Evolutionary conservation across 2,113 vertebrate genomes (phyloP).

Genomic region (Pachyramphus minor): DNA sequence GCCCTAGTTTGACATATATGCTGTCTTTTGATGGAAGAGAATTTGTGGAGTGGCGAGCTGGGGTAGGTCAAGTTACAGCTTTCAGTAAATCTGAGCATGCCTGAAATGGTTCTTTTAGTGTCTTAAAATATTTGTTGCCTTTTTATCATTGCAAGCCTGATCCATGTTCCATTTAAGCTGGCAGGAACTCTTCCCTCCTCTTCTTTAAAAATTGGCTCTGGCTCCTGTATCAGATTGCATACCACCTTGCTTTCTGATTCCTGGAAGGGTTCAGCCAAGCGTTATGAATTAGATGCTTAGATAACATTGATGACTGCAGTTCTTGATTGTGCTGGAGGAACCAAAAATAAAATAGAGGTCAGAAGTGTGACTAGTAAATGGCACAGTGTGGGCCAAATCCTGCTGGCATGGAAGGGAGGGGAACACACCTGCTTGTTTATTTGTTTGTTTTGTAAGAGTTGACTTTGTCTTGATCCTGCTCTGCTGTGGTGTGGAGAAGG

Average conservation of each 20-base stretch:
- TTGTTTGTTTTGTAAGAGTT: background rate
- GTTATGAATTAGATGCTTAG: conserved; percentile 57
- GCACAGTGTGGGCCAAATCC: background rate
- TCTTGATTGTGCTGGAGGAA: conserved; percentile 34
- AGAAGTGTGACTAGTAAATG: conserved; percentile 1
- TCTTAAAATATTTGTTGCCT: conserved; percentile 55
- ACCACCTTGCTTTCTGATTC: conserved; percentile 53
- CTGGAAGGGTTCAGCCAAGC: conserved; percentile 59
- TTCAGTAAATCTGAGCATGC: conserved; percentile 41
- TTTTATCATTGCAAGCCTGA: conserved; percentile 40
- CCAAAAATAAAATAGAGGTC: conserved; percentile 49
- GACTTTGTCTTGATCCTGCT: background rate
- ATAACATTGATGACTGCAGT: conserved; percentile 49
- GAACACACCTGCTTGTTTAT: background rate
- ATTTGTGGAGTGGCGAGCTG: background rate
- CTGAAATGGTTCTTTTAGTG: conserved; percentile 38
- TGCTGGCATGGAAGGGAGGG: background rate
- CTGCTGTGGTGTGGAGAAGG: accelerated
- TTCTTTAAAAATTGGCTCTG: conserved; percentile 26
- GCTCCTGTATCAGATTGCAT: conserved; percentile 16
- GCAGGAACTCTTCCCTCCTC: conserved; percentile 6
- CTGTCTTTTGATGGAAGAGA: conserved; percentile 41
- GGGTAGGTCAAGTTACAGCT: conserved; percentile 38
- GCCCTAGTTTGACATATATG: background rate
- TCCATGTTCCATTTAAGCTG: conserved; percentile 43